Conservation (phyloP, 2,888 invertebrate species). For the Acholoe squamosa region DNA sequence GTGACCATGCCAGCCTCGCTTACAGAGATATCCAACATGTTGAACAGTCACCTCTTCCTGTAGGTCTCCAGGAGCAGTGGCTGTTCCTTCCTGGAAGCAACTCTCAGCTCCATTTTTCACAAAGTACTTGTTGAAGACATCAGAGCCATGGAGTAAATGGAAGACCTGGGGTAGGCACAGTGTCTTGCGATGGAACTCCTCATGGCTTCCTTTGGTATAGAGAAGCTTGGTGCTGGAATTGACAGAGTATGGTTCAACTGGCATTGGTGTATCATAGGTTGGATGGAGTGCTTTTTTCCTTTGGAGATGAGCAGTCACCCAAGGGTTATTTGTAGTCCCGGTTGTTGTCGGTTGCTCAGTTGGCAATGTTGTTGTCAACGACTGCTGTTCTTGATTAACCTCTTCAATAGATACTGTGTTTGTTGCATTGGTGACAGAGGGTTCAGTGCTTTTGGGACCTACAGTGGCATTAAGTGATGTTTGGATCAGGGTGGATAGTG, state of each 20-base stretch:
- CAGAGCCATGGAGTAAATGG: slow-evolving; percentile 2
- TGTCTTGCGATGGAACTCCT: neutral
- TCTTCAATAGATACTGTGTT: neutral
- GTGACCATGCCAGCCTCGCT: slow-evolving; percentile 66
- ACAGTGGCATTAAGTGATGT: neutral
- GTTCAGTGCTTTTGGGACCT: neutral
- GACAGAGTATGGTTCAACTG: neutral
- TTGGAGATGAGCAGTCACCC: neutral
- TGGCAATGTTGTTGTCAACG: neutral
- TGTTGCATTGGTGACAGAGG: no score
- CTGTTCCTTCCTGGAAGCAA: slow-evolving; percentile 35
- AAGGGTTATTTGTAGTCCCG: neutral
- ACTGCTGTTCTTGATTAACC: neutral
- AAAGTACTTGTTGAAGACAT: neutral
- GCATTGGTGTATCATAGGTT: slow-evolving; percentile 15
- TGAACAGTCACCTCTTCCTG: neutral
- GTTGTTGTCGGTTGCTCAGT: neutral
- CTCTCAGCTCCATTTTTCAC: neutral
- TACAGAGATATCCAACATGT: slow-evolving; percentile 64
- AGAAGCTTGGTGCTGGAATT: neutral
- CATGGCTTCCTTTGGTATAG: neutral
- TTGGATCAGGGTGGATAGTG: neutral
- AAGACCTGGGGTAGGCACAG: slow-evolving; percentile 10
- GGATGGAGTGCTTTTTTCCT: neutral
- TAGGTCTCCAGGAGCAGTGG: neutral